Evolutionary conservation across 2,113 vertebrate species (phyloP).

Genomic region (Erythrocebus patas): DNA sequence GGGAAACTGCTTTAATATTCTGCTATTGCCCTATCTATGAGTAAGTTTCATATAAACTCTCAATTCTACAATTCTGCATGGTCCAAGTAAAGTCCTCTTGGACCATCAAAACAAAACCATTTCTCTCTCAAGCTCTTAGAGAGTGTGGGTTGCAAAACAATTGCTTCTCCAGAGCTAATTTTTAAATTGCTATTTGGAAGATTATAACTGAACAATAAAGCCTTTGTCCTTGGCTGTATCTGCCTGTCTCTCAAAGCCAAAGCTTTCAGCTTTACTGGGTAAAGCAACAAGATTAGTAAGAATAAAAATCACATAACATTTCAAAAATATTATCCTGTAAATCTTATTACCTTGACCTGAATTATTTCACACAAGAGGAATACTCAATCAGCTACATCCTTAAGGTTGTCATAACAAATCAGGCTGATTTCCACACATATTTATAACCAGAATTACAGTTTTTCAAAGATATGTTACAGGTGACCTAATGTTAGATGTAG

Average conservation of each 20-base stretch:
- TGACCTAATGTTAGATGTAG: background rate
- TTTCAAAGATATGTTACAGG: slow-evolving; percentile 12
- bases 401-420: background rate
- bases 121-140: background rate
- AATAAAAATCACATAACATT: background rate
- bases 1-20: background rate
- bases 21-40: background rate
- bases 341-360: background rate
- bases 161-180: background rate
- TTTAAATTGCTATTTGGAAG: slow-evolving; percentile 20
- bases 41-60: background rate
- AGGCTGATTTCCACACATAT: background rate
- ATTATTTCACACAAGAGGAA: background rate
- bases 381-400: background rate
- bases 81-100: slow-evolving; percentile 2
- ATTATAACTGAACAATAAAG: background rate
- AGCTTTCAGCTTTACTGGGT: background rate
- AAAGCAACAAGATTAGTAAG: background rate
- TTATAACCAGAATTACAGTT: slow-evolving; percentile 16
- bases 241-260: background rate
- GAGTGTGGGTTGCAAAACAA: slow-evolving; percentile 5
- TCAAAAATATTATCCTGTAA: background rate
- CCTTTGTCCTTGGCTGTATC: background rate
- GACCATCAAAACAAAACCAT: background rate
- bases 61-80: background rate